Evolutionary conservation across 2,888 invertebrate genomes (phyloP).

Genomic region (Andrena flavipes): DNA sequence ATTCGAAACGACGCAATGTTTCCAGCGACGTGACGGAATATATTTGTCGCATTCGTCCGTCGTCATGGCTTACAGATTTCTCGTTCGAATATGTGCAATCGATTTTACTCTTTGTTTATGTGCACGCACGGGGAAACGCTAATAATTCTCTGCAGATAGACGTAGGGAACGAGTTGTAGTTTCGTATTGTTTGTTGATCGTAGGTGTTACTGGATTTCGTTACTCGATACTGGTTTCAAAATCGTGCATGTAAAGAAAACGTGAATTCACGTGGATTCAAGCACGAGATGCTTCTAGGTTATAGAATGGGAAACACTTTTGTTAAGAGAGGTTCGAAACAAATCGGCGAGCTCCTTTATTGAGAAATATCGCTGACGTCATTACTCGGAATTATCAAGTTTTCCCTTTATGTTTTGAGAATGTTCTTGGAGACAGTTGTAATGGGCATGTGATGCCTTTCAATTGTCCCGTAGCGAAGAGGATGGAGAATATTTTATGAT

Average conservation of each 20-base stretch:
- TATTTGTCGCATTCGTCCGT: neutral
- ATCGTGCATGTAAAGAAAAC: neutral
- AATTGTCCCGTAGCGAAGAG: too few relatives aligned
- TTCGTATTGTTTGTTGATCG: conserved; percentile 13
- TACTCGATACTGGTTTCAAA: neutral
- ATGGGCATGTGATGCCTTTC: too few relatives aligned
- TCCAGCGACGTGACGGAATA: neutral
- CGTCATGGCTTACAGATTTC: neutral
- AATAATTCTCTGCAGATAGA: conserved; percentile 18
- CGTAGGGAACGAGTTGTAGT: conserved; percentile 7
- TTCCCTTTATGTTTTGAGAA: too few relatives aligned
- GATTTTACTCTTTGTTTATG: conserved; percentile 43
- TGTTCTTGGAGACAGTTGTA: too few relatives aligned
- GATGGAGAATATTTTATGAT: neutral
- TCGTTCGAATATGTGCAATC: conserved; percentile 44
- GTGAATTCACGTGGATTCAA: too few relatives aligned
- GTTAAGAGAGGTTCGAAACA: too few relatives aligned
- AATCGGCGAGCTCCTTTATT: too few relatives aligned
- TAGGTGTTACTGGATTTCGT: neutral
- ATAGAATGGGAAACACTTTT: too few relatives aligned
- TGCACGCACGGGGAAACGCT: conserved; percentile 5
- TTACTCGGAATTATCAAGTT: too few relatives aligned
- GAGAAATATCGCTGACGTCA: too few relatives aligned
- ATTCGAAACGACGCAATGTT: conserved; percentile 8
- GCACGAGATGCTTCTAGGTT: too few relatives aligned